Evolutionary conservation across 30 jellyfish, hydroid and myxozoan species (phyloP), one percentile per base, ranked within the genome.

Genomic region (Turritopsis rubra): DNA sequence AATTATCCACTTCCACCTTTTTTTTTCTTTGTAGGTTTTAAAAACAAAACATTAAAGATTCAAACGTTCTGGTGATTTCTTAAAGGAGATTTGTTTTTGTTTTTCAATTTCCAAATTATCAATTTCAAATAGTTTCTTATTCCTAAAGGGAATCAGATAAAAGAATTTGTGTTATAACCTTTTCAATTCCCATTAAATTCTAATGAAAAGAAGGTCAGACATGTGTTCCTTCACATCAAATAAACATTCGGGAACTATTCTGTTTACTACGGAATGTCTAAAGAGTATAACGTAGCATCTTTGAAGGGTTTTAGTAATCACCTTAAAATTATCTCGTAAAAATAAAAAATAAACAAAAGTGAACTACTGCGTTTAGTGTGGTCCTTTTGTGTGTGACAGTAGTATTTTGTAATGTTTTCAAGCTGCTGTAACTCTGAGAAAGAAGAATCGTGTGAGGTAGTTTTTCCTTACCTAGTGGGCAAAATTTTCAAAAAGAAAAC

Each of bases 381-480:
- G 60, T 13, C 5, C 5, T 41, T 41, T 13, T 41, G 5, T 5
- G 5, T 41, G 60, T 13, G 13, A 3, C 13, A 41, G 60, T 41
- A 68, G 77, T 68, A 17, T n/a, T 19, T 1, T 68, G 19, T 7
- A 68, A 68, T 68, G 77, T 0, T 68, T n/a, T 23, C 77, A n/a
- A 68, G 31, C 19, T 68, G 77, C 19, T 68, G 77, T 22, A 68
- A 9, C 19, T 27, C 31, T 23, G 16, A n/a, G 28, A 16, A 68
- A 68, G 77, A 68, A 27, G 77, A 68, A 68, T 68, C 9, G 9
- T 68, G 28, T 68, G 77, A 68, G 77, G 77, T 68, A 68, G 60
- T 41, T 41, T n/a, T 3, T 41, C 60, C 60, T 41, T 3, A 13
- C 60, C 60, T 13, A 41, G 60, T 41, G 9, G 13, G 60, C 60